Conservation (phyloP, 2,797 vertebrate species). For the Alectoris magna region DNA sequence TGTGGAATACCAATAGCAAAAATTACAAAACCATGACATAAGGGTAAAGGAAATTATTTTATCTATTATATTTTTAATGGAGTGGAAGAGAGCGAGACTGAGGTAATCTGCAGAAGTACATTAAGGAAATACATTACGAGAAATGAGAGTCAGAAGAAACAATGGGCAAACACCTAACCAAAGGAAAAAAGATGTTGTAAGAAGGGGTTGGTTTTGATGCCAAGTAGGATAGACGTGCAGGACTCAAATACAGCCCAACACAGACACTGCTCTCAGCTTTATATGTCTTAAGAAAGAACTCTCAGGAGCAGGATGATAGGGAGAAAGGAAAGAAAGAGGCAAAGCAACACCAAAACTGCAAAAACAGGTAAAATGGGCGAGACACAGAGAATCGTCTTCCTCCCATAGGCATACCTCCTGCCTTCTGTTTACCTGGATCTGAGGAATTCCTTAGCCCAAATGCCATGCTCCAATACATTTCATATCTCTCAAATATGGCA, state of each 20-base stretch:
- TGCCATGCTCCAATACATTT: not conserved
- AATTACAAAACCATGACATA: no score
- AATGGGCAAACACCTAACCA: not conserved
- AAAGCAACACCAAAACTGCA: accelerated
- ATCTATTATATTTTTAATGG: not conserved
- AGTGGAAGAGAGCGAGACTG: not conserved
- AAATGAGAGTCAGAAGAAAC: not conserved
- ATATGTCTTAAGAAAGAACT: not conserved
- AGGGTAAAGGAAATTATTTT: not conserved
- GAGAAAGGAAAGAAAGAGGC: not conserved
- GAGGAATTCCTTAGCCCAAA: not conserved
- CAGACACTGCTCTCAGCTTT: not conserved
- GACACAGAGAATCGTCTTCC: not conserved
- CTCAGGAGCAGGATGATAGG: not conserved
- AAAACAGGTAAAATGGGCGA: not conserved
- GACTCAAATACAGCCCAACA: not conserved
- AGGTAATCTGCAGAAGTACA: not conserved
- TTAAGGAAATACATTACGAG: not conserved
- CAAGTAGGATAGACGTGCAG: not conserved
- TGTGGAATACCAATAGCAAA: no score
- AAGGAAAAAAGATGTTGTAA: not conserved
- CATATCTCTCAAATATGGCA: not conserved
- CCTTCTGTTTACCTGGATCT: not conserved
- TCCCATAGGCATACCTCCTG: not conserved
- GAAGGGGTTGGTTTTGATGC: not conserved